A percentile compares a stretch with the other conserved stretches of the same genome.
phyloP scores from a whole-genome alignment of 2,113 vertebrate species.

The Uria lomvia region DNA sequence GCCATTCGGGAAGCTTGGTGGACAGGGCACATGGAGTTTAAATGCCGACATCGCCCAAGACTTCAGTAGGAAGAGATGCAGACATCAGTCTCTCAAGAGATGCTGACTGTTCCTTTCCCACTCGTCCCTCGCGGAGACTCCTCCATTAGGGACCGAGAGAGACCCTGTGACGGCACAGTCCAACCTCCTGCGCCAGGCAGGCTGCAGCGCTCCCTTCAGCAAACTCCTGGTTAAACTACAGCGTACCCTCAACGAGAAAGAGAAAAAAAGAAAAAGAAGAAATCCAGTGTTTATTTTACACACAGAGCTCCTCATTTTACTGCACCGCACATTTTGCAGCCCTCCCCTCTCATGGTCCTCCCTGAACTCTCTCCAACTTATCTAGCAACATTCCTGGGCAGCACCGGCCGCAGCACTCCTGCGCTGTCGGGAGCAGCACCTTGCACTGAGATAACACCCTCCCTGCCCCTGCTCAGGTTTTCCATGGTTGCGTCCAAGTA shows the following conservation, averaged over 20 bases:
- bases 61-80: not conserved
- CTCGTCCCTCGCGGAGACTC: not conserved
- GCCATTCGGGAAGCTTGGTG: not conserved
- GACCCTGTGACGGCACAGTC: not conserved
- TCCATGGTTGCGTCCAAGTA: not conserved
- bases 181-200: not conserved
- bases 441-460: not conserved
- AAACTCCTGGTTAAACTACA: not conserved
- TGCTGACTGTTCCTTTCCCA: not conserved
- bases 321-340: not conserved
- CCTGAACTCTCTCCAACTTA: slow-evolving; percentile 17
- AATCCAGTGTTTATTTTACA: not conserved
- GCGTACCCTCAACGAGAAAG: not conserved
- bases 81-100: not conserved
- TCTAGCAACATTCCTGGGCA: not conserved
- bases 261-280: not conserved
- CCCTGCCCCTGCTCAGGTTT: not conserved
- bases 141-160: fast-evolving
- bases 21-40: not conserved
- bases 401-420: not conserved
- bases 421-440: not conserved
- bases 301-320: not conserved
- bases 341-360: not conserved
- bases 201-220: not conserved
- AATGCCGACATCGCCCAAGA: not conserved